Evolutionary conservation across 2,113 vertebrate genomes (phyloP), one percentile per base, ranked within the genome.

Genomic region (Elephas maximus): DNA sequence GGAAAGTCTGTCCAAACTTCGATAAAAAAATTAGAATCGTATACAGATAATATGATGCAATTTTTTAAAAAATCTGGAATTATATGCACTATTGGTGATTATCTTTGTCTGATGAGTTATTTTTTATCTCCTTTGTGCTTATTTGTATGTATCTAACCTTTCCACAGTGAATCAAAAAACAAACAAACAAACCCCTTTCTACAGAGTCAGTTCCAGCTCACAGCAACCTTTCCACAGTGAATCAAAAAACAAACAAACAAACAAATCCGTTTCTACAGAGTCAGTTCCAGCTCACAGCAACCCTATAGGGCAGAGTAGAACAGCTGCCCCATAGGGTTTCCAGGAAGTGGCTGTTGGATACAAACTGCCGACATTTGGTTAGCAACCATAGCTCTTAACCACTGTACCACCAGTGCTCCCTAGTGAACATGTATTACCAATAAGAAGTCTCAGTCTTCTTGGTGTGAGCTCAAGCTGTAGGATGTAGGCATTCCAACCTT

Each of bases 121-220:
- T 82, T 90, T 90, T 60, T 90, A 53, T 3, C 33, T 82, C 86
- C 41, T 81, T 65, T 77, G 28, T 57, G 23, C 24, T 85, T 93
- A 18, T 67, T 86, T 96, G 26, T 79, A 53, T 23, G 44, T 93
- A 88, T 88, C 83, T 88, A 28, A 28, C 92, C 71, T 77, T 94
- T 88, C 69, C 76, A n/a, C 45, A 78, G 62, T 63, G 69, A 87
- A 74, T 20, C 9, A 48, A 48, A 48, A 48, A 48, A 48, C 5
- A 48, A 48, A 48, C 5, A 48, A 48, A 37, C 37, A 37, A 37
- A 37, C 37, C 37, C 48, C 1, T 48, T 48, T 6, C 48, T 48
- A 9, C 9, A 6, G 48, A 48, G 48, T 48, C 48, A 48, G 9
- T 48, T 48, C 48, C 48, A 9, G 9, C 48, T 48, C 48, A 48